Percentiles rank a stretch among this genome's conserved stretches.
phyloP scores from a whole-genome alignment of 2,888 invertebrate species.

The Drosophila limbata region DNA sequence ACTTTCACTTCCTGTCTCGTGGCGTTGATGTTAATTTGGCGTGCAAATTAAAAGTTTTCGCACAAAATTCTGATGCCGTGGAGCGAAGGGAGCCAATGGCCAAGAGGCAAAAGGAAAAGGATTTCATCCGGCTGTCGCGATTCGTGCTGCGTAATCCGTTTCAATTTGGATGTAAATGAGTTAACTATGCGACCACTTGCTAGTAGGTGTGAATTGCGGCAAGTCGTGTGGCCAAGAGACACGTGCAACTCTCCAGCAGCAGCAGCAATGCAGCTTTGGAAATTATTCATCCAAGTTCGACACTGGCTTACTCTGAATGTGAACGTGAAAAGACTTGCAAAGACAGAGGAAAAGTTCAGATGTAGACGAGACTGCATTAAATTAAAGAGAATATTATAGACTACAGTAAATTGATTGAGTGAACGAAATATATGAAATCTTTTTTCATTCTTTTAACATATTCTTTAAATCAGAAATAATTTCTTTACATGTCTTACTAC shows the following conservation, averaged over 20 bases:
- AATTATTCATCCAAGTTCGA: constrained; percentile 5
- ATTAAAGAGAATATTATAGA: neutral
- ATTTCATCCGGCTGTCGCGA: constrained; percentile 31
- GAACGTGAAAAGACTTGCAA: neutral
- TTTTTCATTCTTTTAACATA: neutral
- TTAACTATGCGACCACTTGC: constrained; percentile 42
- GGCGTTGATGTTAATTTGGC: constrained; percentile 29
- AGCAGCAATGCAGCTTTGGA: neutral
- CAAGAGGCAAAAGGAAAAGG: constrained; percentile 24
- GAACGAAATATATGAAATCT: neutral
- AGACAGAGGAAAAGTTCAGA: neutral
- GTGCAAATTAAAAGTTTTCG: constrained; percentile 61
- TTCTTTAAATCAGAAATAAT: too few relatives aligned
- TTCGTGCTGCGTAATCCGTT: constrained; percentile 45
- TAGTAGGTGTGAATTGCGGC: constrained; percentile 38
- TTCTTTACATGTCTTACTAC: neutral
- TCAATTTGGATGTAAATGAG: constrained; percentile 73
- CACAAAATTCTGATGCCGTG: constrained; percentile 39
- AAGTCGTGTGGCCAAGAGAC: constrained; percentile 25
- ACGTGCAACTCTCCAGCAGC: constrained; percentile 20
- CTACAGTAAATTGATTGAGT: neutral
- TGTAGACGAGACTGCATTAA: neutral
- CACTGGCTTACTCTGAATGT: neutral
- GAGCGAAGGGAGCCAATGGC: constrained; percentile 11
- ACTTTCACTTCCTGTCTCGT: constrained; percentile 3